Conservation (phyloP, 2,888 invertebrate genomes). For the Calliopum simillimum region DNA sequence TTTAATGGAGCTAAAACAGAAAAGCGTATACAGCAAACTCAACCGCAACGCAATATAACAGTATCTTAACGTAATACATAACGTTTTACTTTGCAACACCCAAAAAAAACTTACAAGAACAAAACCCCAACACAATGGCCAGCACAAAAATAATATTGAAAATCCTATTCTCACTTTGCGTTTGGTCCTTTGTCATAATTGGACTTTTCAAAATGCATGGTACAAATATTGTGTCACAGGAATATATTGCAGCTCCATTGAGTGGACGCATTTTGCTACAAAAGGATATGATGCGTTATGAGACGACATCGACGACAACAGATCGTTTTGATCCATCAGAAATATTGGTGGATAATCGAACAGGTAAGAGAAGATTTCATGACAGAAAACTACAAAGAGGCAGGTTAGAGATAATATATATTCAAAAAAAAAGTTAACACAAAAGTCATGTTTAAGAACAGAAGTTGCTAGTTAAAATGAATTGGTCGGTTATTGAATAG, state of each 20-base stretch:
- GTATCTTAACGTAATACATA: too few species aligned
- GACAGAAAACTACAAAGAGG: too few species aligned
- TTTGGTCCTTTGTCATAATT: slow-evolving; percentile 67
- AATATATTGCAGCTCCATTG: slow-evolving; percentile 62
- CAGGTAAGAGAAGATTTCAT: slow-evolving; percentile 56
- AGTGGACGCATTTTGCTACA: slow-evolving; percentile 66
- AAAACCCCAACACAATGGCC: slow-evolving; percentile 55
- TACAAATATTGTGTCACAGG: slow-evolving; percentile 63
- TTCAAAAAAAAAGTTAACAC: too few species aligned
- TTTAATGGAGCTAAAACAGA: slow-evolving; percentile 14
- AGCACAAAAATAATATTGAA: slow-evolving; percentile 65
- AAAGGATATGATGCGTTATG: slow-evolving; percentile 63
- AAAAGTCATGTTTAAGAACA: too few species aligned
- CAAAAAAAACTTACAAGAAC: slow-evolving; percentile 5
- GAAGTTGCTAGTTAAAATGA: too few species aligned
- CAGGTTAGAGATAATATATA: too few species aligned
- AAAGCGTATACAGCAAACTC: background rate
- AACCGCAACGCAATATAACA: too few species aligned
- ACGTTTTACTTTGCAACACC: background rate
- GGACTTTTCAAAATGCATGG: slow-evolving; percentile 67
- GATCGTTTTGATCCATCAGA: slow-evolving; percentile 67
- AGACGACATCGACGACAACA: slow-evolving; percentile 66
- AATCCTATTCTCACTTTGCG: slow-evolving; percentile 66
- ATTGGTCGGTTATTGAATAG: too few species aligned
- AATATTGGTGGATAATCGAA: slow-evolving; percentile 67